phyloP scores from a whole-genome alignment of 2,113 vertebrate species.

The Mirza zaza region DNA sequence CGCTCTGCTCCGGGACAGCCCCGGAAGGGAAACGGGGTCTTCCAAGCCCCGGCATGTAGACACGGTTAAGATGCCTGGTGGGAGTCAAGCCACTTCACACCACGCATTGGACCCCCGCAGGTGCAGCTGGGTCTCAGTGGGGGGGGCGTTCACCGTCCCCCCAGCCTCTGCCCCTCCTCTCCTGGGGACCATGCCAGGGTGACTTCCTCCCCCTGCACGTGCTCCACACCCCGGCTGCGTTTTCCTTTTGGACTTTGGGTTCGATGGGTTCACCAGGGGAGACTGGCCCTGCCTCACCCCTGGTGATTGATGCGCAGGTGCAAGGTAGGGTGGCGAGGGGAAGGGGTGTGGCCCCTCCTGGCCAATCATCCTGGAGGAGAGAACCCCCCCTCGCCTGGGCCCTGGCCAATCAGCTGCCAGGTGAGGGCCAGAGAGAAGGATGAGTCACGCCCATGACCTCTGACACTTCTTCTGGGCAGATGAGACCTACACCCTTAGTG shows the following conservation, averaged over 20 bases:
- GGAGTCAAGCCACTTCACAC: background rate
- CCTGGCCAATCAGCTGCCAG: no score
- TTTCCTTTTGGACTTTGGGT: background rate
- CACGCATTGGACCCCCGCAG: rapidly evolving
- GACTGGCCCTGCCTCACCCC: background rate
- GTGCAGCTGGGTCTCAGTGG: background rate
- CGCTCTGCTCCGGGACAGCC: background rate
- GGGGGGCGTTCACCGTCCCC: background rate
- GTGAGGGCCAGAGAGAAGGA: background rate
- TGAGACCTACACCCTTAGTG: background rate
- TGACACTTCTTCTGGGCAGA: background rate
- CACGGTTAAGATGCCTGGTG: background rate
- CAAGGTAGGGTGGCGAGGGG: background rate
- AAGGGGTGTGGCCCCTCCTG: no score
- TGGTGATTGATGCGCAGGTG: background rate
- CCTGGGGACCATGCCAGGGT: background rate
- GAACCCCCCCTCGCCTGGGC: background rate
- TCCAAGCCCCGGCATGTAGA: background rate
- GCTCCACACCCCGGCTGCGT: background rate
- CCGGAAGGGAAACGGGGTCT: background rate
- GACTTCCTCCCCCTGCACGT: background rate
- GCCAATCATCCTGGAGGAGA: background rate
- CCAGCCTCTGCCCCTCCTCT: background rate
- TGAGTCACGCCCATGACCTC: background rate
- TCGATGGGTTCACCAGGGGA: background rate